These are phyloP conservation scores for Mactromeris polynyma DNA, from an alignment of 2,888 invertebrate genomes.

Conservation along the genomic window DNA sequence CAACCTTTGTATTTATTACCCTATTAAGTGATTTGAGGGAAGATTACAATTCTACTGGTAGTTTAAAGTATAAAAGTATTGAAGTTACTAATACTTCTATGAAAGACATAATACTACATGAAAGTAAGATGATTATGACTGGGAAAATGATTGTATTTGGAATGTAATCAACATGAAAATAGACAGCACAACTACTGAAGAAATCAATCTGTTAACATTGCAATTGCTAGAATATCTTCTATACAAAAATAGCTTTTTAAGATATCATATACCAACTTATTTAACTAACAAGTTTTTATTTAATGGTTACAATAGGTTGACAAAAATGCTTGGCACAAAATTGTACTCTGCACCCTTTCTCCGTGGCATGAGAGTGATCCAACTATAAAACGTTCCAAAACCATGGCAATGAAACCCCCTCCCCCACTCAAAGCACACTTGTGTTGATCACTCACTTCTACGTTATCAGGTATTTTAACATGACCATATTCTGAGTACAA, in stretches of 20 bases:
- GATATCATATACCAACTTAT: no score
- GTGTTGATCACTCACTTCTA: conserved; percentile 29
- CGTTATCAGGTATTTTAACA: conserved; percentile 24
- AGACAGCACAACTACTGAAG: no score
- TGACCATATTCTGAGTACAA: conserved; percentile 24
- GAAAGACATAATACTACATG: background rate
- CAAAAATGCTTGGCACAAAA: background rate
- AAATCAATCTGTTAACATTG: no score
- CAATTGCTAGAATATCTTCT: no score
- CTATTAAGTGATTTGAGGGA: background rate
- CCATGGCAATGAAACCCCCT: background rate
- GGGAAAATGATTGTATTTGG: no score
- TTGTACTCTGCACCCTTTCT: background rate
- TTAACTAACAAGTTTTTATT: no score
- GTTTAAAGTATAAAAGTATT: background rate
- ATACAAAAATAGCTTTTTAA: no score
- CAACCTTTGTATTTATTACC: background rate
- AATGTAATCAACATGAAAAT: no score
- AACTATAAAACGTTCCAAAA: background rate
- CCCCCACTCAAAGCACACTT: background rate
- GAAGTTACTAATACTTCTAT: background rate
- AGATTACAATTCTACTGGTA: background rate
- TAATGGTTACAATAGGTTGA: no score
- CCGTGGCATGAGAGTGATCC: background rate
- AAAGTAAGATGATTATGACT: no score